These are phyloP conservation scores for Drosophila fungiperda DNA, from an alignment of 2,888 invertebrate genomes.

Conservation along the genomic window DNA sequence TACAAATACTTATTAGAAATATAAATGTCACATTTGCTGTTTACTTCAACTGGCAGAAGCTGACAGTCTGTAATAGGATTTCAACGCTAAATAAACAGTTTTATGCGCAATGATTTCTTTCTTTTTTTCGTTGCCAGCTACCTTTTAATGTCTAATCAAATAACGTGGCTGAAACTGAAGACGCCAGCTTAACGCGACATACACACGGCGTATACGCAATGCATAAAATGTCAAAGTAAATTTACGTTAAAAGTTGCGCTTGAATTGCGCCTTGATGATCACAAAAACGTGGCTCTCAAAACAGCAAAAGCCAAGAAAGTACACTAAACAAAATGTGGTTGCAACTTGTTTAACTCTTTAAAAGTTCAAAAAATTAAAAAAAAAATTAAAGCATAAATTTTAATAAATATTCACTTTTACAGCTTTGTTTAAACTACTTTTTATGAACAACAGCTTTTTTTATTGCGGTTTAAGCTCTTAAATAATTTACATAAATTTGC, in stretches of 20 bases:
- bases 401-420: not conserved
- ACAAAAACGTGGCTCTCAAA: slow-evolving; percentile 23
- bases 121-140: slow-evolving; percentile 19
- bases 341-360: not conserved
- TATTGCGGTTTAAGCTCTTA: not conserved
- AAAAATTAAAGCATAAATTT: not conserved
- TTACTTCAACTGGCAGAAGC: slow-evolving; percentile 10
- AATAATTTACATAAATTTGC: not conserved
- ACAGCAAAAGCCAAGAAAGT: not conserved
- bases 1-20: slow-evolving; percentile 26
- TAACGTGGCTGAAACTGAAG: slow-evolving; percentile 40
- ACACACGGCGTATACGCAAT: slow-evolving; percentile 61
- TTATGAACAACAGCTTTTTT: not conserved
- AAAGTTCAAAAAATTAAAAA: not conserved
- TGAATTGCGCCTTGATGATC: slow-evolving; percentile 69
- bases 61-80: slow-evolving; percentile 20
- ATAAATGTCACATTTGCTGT: slow-evolving; percentile 39
- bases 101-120: slow-evolving; percentile 21
- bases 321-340: not conserved
- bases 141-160: slow-evolving; percentile 69
- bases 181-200: slow-evolving; percentile 8
- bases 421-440: not conserved
- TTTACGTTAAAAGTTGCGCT: slow-evolving; percentile 69
- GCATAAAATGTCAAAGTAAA: slow-evolving; percentile 73
- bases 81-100: slow-evolving; percentile 40